Percentiles rank a stretch among this genome's conserved stretches.
phyloP scores from a whole-genome alignment of 2,113 vertebrate genomes.

The Chaenogobius annularis region DNA sequence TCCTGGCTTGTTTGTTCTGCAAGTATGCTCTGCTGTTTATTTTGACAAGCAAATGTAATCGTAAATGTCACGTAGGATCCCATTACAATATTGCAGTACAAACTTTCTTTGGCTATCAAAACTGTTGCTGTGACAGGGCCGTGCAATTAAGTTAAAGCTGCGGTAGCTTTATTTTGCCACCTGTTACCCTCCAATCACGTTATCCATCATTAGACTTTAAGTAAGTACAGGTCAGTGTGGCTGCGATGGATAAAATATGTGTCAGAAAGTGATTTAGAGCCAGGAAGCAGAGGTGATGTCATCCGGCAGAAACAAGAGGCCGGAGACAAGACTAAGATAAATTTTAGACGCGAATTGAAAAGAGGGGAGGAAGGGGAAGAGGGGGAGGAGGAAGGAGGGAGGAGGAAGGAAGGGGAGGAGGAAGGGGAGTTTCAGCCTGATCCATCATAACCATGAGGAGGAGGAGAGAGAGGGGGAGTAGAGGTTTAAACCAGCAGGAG shows the following conservation, averaged over 20 bases:
- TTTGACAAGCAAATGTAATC: not conserved
- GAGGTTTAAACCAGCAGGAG: conserved; percentile 34
- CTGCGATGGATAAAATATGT: conserved; percentile 22
- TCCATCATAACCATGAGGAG: conserved; percentile 32
- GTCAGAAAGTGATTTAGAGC: conserved; percentile 45
- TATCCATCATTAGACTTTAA: not conserved
- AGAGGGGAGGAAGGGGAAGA: not conserved
- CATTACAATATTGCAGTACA: not conserved
- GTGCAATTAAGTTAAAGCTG: not conserved
- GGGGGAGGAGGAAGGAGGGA: conserved; percentile 26
- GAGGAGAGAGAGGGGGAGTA: conserved; percentile 8
- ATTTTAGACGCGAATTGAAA: conserved; percentile 47
- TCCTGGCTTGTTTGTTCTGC: not conserved
- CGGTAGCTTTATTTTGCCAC: not conserved
- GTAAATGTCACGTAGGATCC: not conserved
- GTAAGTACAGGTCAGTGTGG: not conserved
- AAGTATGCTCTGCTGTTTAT: not conserved
- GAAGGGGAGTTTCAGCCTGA: conserved; percentile 27
- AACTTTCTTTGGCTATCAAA: not conserved
- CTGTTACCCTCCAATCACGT: not conserved
- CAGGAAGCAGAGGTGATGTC: conserved; percentile 65
- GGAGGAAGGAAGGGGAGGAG: not conserved
- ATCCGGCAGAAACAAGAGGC: conserved; percentile 36
- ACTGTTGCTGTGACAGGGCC: not conserved
- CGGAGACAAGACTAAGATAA: conserved; percentile 34